A percentile compares a stretch with the other conserved stretches of the same genome.
These are phyloP conservation scores for Xanthorhoe designata DNA, from an alignment of 2,888 invertebrate genomes.

Conservation along the genomic window DNA sequence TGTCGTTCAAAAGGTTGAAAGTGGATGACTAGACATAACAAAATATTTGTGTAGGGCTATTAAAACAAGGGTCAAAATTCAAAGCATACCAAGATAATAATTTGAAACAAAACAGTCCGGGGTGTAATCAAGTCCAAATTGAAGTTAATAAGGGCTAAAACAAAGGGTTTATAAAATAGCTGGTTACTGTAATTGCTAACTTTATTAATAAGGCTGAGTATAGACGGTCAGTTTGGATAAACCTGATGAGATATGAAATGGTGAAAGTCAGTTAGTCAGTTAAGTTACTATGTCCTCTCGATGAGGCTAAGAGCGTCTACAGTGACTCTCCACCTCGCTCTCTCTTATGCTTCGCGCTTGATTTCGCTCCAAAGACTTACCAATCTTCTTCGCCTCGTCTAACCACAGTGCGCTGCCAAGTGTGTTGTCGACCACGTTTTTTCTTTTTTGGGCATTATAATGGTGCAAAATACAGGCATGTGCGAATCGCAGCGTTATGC, in stretches of 20 bases:
- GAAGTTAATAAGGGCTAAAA: constrained; percentile 23
- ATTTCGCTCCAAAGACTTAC: too few relatives aligned
- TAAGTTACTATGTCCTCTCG: too few relatives aligned
- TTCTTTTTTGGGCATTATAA: too few relatives aligned
- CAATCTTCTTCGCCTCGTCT: too few relatives aligned
- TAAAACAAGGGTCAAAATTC: constrained; percentile 7
- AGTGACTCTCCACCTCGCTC: too few relatives aligned
- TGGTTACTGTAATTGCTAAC: constrained; percentile 12
- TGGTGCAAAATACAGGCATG: too few relatives aligned
- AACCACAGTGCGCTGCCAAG: too few relatives aligned
- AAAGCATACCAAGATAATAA: constrained; percentile 20
- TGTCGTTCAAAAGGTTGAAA: background rate
- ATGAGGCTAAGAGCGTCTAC: too few relatives aligned
- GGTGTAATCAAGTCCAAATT: constrained; percentile 16
- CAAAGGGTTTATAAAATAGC: constrained; percentile 14
- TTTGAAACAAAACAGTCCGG: constrained; percentile 17
- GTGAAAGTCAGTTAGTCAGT: background rate
- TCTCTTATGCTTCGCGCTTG: too few relatives aligned
- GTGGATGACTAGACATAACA: background rate
- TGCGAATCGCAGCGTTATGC: too few relatives aligned
- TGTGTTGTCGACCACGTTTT: too few relatives aligned
- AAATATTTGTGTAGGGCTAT: constrained; percentile 11
- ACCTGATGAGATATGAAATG: background rate
- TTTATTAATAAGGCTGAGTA: constrained; percentile 2
- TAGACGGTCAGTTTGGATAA: constrained; percentile 1